Percentiles rank a stretch among this genome's conserved stretches.
These are phyloP conservation scores for Philhelius pedissequus DNA, from an alignment of 2,888 invertebrate genomes.

Conservation along the genomic window DNA sequence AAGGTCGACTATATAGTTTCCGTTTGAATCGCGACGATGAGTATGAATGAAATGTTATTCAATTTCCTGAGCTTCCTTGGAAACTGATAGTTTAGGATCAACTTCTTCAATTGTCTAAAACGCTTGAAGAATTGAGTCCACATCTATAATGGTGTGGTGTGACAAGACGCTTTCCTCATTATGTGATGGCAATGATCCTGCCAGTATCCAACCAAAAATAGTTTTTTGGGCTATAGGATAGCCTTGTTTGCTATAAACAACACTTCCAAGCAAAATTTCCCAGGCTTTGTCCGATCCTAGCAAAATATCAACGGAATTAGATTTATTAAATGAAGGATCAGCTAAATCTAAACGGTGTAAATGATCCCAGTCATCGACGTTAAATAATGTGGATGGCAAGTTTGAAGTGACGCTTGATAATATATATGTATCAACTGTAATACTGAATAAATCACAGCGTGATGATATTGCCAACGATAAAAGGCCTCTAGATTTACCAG, in stretches of 20 bases:
- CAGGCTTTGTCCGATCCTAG: not conserved
- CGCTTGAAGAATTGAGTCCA: not conserved
- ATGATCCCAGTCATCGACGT: constrained; percentile 9
- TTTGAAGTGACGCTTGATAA: too few species aligned
- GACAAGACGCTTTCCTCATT: not conserved
- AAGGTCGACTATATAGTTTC: too few species aligned
- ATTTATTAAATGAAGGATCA: not conserved
- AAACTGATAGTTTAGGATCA: not conserved
- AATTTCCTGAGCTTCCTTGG: too few species aligned
- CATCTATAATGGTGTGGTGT: not conserved
- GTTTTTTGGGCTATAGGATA: too few species aligned
- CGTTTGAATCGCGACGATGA: too few species aligned
- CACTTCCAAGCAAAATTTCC: not conserved
- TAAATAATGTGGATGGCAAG: not conserved
- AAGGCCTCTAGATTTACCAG: too few species aligned
- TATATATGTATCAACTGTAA: too few species aligned
- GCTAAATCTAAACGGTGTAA: not conserved
- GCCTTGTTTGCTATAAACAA: too few species aligned
- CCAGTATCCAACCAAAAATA: not conserved
- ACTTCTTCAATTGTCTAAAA: not conserved
- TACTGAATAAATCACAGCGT: too few species aligned
- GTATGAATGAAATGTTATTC: not conserved
- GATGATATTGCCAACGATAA: too few species aligned
- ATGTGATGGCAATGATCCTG: not conserved
- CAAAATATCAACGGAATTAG: too few species aligned